Base-by-base conservation (phyloP, 2,113 vertebrate species). In the Dascyllus trimaculatus region DNA sequence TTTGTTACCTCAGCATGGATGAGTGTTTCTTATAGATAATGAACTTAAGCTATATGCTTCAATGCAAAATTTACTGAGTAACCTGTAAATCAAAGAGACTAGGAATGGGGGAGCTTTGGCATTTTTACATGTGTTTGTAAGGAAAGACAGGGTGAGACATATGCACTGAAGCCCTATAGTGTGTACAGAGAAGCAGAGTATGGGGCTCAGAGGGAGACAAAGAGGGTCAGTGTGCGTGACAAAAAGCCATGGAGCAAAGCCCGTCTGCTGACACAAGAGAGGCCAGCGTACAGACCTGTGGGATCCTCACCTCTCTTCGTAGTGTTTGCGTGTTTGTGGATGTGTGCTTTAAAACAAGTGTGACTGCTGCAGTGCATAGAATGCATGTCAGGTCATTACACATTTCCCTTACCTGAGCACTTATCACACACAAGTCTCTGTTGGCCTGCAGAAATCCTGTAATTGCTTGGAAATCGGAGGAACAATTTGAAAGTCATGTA, bases 151-250 rank as follows among this genome's bases (percentile, higher is more conserved):
- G 9, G 22, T 26, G 57, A 51, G 69, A 68, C 53, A 45, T 49
- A 65, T 21, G 35, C 2, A 21, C 40, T 13, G 59, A 11, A 24
- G 71, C 53, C 67, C 77, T 65, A 61, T 38, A 54, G 54, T 58
- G 40, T 58, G 78, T 62, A 65, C 71, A 38, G 58, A 71, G 60
- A 54, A 73, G 61, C 66, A 17, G 58, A 80, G 57, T 24, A 51
- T 53, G 75, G 63, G 71, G 61, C 66, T 79, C 61, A 32, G 26
- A 62, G 35, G 46, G 62, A 80, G 75, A 82, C 80, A 79, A 71
- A 85, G 83, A 71, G 46, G 78, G 74, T 74, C 64, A 73, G 58
- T 3, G 49, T 81, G 74, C 21, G 19, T 90, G 86, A 84, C 87
- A 71, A 79, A 65, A 75, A 58, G 69, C 85, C 82, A 62, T 38